Evolutionary conservation across 2,888 invertebrate genomes (phyloP), one percentile per base, ranked within the genome.

Genomic region (Chalcis sispes): DNA sequence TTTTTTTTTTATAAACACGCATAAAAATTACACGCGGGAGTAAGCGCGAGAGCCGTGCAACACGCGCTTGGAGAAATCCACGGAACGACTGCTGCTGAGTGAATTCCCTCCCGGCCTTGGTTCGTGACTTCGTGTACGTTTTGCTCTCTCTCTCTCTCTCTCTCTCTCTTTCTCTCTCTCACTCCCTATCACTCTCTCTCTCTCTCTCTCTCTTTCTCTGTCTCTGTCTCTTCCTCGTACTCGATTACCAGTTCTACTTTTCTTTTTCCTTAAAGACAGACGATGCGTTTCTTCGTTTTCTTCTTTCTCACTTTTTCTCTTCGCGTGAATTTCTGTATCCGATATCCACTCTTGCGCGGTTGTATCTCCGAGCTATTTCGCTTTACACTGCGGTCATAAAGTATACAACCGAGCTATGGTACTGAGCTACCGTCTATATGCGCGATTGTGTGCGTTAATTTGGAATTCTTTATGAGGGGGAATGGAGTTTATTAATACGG

Each of bases 31-130:
- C n/a, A n/a, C n/a, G n/a, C n/a, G n/a, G n/a, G n/a, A n/a, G n/a
- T n/a, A 1, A 3, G 20, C 18, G 10, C 59, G 13, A 0, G 18
- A n/a, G 40, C 23, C 18, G 36, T 23, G 15, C 69, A n/a, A 23
- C 71, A 20, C 10, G 20, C 58, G 54, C 62, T 42, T n/a, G 23
- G 18, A 48, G 66, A 42, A 50, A 72, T 72, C 58, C 65, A 52
- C 50, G 65, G 58, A 64, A 15, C 15, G 59, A 72, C 72, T 72
- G 72, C n/a, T 36, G 10, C 4, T 36, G 36, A 7, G 10, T 36
- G 10, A 36, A 36, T 7, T 4, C 36, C 42, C 13, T 23, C 7
- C 42, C 64, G 64, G 48, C 64, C 64, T 64, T 64, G 64, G 64
- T 42, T 64, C 32, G 13, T 29, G n/a, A n/a, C n/a, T 32, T n/a